phyloP scores from a whole-genome alignment of 2,113 vertebrate species.

The Jacana jacana region DNA sequence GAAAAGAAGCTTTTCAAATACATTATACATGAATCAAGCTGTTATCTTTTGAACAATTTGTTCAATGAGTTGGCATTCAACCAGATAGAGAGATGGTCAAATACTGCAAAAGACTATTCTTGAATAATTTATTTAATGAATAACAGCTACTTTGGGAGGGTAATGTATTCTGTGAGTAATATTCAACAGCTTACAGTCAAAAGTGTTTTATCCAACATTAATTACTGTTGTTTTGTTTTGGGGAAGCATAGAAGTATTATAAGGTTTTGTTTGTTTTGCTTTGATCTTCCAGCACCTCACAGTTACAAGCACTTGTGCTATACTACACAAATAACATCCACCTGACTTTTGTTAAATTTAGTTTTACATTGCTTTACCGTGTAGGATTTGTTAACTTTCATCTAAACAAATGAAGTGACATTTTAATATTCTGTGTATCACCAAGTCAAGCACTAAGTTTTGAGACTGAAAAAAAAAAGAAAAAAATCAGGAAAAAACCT shows the following conservation, averaged over 20 bases:
- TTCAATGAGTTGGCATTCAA: constrained; percentile 48
- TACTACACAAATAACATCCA: constrained; percentile 4
- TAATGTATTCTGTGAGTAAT: constrained; percentile 19
- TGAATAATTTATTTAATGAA: constrained; percentile 59
- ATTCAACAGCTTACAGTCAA: constrained; percentile 13
- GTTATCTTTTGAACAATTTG: constrained; percentile 48
- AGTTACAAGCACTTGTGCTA: not conserved
- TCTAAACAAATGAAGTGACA: constrained; percentile 2
- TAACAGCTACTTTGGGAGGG: not conserved
- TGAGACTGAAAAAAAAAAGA: not conserved
- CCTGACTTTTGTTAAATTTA: constrained; percentile 25
- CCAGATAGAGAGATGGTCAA: constrained; percentile 42
- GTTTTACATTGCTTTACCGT: constrained; percentile 8
- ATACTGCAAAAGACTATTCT: constrained; percentile 17
- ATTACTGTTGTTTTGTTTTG: constrained; percentile 28
- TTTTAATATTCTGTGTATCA: not conserved
- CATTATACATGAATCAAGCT: constrained; percentile 59
- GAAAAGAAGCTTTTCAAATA: constrained; percentile 38
- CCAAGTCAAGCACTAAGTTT: not conserved
- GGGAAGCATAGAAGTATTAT: not conserved
- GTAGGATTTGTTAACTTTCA: constrained; percentile 51
- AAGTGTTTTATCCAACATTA: constrained; percentile 34
- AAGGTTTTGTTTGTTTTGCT: constrained; percentile 37
- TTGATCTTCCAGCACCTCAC: not conserved
- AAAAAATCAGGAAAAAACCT: not conserved